Evolutionary conservation across 2,113 vertebrate species (phyloP), one percentile per base, ranked within the genome.

Genomic region (Propithecus coquereli): DNA sequence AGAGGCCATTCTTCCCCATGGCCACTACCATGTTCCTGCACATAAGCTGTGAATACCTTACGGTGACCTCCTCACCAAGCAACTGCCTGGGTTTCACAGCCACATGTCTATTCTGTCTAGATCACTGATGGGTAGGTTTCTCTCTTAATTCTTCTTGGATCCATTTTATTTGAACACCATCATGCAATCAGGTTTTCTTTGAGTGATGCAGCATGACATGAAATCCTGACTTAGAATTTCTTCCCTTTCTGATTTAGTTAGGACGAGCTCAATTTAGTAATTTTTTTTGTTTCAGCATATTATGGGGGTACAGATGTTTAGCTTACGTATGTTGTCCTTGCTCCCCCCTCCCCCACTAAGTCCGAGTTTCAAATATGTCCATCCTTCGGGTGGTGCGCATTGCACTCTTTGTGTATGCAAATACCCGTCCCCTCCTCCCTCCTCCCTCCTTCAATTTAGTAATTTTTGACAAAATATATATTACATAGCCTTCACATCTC

Each of bases 181-280:
- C 65, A 16, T 37, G n/a, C 40, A 90, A 34, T 30, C 71, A 30
- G 1, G n/a, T 84, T 34, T 96, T 59, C n/a, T 93, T 45, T 94
- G 32, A 37, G 76, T 65, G 63, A 74, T 54, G 70, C 37, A 89
- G 47, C 23, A 59, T 27, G 54, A 34, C 32, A 54, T 45, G 16
- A 70, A 74, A 79, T 65, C 65, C 37, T 89, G 22, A 90, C 79
- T 91, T 87, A 57, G 57, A 96, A 87, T 73, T 94, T 61, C 25
- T 77, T 52, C 40, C n/a, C 30, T 34, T 93, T 70, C 8, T 76
- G 76, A 85, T 57, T 82, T 89, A 47, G 70, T 76, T 83, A 87
- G 45, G 82, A 91, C 20, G 57, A 97, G 74, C 9, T 73, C 37
- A 61, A 54, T 89, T 92, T 76, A 66, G 63, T 71, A 47, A 50